Percentiles rank a stretch among this genome's conserved stretches.
phyloP scores from a whole-genome alignment of 2,888 invertebrate genomes.

The Nebria brevicollis region DNA sequence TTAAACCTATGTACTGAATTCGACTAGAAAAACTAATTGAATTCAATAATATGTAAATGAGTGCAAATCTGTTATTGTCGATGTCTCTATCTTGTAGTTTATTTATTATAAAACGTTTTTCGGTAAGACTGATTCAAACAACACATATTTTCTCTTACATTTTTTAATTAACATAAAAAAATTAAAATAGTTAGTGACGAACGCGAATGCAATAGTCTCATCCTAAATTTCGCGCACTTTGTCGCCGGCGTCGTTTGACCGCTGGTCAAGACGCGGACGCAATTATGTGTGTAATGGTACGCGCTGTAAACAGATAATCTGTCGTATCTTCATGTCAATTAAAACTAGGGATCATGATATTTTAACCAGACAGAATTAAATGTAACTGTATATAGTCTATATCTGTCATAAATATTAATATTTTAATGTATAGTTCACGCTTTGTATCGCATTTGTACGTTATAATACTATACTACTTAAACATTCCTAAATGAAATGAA shows the following conservation, averaged over 20 bases:
- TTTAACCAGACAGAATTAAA: constrained; percentile 61
- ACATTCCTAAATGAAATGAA: not conserved
- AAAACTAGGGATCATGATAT: constrained; percentile 80
- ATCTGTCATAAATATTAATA: constrained; percentile 23
- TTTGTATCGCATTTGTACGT: constrained; percentile 36
- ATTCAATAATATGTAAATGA: too few relatives aligned
- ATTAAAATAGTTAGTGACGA: constrained; percentile 55
- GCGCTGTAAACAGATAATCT: constrained; percentile 57
- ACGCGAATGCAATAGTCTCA: constrained; percentile 56
- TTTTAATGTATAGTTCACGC: constrained; percentile 37
- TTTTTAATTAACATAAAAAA: constrained; percentile 52
- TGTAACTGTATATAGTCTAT: constrained; percentile 37
- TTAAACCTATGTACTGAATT: not conserved
- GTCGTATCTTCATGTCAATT: constrained; percentile 82
- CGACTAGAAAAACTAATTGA: too few relatives aligned
- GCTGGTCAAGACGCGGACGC: constrained; percentile 38
- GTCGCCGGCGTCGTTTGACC: not conserved
- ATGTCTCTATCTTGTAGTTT: constrained; percentile 46
- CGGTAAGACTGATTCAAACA: constrained; percentile 64
- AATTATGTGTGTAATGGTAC: constrained; percentile 41
- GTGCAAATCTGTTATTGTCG: not conserved
- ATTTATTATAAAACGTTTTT: constrained; percentile 54
- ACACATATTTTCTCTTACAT: constrained; percentile 60
- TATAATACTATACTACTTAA: constrained; percentile 20
- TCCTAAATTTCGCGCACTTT: not conserved